These are phyloP conservation scores for Hiodon tergisus DNA, from an alignment of 2,113 vertebrate genomes.

Conservation along the genomic window DNA sequence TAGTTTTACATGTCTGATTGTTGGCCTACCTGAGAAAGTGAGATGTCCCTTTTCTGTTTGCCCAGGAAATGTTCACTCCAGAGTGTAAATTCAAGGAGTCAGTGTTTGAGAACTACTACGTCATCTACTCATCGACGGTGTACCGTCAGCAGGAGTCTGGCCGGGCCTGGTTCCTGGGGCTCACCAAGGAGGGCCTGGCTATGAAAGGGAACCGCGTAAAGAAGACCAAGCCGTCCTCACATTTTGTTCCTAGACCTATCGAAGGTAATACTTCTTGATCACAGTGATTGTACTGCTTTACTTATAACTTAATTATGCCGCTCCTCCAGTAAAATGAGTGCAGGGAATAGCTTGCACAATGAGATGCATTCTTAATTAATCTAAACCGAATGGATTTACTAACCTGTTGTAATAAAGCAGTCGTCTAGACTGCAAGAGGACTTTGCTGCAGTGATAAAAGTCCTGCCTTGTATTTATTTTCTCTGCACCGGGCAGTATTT, in stretches of 20 bases:
- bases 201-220: constrained; percentile 99
- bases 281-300: neutral
- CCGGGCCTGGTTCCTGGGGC: constrained; percentile 94
- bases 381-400: too few species aligned
- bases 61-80: constrained; percentile 86
- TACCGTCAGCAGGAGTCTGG: constrained; percentile 96
- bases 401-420: too few species aligned
- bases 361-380: neutral
- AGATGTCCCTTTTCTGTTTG: too few species aligned
- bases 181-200: constrained; percentile 93
- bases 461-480: neutral
- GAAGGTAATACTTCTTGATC: constrained; percentile 69
- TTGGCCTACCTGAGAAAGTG: too few species aligned
- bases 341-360: neutral
- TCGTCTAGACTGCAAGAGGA: too few species aligned
- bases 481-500: neutral
- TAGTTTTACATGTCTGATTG: too few species aligned
- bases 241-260: constrained; percentile 96
- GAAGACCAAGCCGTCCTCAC: constrained; percentile 95
- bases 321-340: neutral
- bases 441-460: too few species aligned
- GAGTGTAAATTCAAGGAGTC: constrained; percentile 99
- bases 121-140: constrained; percentile 95
- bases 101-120: constrained; percentile 98
- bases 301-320: neutral